A percentile compares a stretch with the other conserved stretches of the same genome.
Conservation (phyloP, 2,113 vertebrate genomes). For the Notarius lentiginosus region DNA sequence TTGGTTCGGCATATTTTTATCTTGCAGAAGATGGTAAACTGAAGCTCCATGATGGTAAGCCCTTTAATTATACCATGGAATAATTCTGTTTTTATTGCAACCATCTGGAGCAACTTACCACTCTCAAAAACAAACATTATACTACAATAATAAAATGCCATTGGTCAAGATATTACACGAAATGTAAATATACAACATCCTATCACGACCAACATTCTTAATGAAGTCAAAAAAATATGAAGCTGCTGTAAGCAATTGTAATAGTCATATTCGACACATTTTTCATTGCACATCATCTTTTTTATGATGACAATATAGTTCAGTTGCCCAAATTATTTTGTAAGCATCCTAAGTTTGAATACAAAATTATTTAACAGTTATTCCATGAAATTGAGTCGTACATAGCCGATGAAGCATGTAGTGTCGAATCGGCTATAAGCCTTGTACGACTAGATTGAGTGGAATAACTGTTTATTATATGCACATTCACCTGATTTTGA, state of each 20-base stretch:
- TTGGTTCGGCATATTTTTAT: conserved; percentile 56
- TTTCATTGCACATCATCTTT: neutral
- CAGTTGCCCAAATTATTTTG: neutral
- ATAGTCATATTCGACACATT: neutral
- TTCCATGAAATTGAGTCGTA: too few species aligned
- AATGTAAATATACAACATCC: neutral
- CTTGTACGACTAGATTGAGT: too few species aligned
- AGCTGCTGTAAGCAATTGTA: neutral
- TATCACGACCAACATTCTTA: neutral
- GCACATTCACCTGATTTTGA: too few species aligned
- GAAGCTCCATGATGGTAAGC: conserved; percentile 37
- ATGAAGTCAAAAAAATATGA: neutral
- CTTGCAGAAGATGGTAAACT: conserved; percentile 38
- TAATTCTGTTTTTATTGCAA: conserved; percentile 57
- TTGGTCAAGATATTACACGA: conserved; percentile 4
- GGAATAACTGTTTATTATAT: too few species aligned
- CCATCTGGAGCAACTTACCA: conserved; percentile 52
- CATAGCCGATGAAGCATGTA: too few species aligned
- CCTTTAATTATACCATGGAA: conserved; percentile 60
- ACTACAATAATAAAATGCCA: conserved; percentile 40
- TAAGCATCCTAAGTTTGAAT: neutral
- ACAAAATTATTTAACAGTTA: neutral
- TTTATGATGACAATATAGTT: neutral
- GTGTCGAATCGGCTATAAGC: too few species aligned
- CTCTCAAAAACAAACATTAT: conserved; percentile 49